phyloP scores from a whole-genome alignment of 2,113 vertebrate species.

The Microtus montanus region DNA sequence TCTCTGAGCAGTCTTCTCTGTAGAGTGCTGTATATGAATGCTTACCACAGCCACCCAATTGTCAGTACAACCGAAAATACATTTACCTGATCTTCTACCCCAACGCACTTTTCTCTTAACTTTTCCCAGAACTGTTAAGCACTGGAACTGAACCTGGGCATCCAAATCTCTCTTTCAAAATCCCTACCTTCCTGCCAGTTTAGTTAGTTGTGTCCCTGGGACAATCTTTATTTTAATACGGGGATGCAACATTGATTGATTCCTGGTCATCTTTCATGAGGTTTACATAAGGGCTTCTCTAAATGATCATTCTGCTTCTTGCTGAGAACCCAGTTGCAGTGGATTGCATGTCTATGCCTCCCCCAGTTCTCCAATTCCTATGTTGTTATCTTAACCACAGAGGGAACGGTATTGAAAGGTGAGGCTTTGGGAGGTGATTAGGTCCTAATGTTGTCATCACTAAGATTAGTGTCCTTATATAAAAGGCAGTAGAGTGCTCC shows the following conservation, averaged over 20 bases:
- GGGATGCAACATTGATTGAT: background rate
- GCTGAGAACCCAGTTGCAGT: background rate
- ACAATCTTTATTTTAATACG: background rate
- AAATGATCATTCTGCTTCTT: background rate
- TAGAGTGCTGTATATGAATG: background rate
- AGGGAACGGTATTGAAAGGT: background rate
- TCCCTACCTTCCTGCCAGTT: too few relatives aligned
- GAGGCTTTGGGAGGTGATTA: background rate
- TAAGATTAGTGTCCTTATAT: background rate
- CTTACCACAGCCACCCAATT: background rate
- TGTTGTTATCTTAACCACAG: background rate
- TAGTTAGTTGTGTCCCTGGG: background rate
- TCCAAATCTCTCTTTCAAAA: background rate
- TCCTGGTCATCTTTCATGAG: background rate
- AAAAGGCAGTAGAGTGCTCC: background rate
- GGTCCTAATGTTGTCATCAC: background rate
- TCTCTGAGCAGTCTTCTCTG: background rate
- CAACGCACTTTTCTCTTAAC: background rate
- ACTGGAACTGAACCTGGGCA: background rate
- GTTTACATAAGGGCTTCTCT: background rate
- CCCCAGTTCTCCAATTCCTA: background rate
- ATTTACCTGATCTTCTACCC: too few relatives aligned
- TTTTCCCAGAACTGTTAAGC: background rate
- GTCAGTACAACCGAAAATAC: background rate
- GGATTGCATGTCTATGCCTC: background rate